Evolutionary conservation across 2,888 invertebrate genomes (phyloP).

Genomic region (Spilosoma lubricipeda): DNA sequence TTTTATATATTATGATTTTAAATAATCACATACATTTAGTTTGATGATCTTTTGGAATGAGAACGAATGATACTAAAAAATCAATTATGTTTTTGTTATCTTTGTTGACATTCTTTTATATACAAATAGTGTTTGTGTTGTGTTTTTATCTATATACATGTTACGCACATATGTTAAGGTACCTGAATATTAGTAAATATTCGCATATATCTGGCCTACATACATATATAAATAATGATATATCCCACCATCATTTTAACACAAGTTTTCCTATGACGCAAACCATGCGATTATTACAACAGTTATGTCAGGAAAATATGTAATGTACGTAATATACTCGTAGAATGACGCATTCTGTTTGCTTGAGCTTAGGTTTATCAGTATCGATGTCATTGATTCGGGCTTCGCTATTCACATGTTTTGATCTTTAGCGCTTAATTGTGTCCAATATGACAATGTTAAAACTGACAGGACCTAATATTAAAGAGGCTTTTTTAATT

Average conservation of each 20-base stretch:
- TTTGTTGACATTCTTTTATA: background rate
- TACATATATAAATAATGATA: background rate
- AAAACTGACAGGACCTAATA: background rate
- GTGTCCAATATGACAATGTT: background rate
- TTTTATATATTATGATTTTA: too few species aligned
- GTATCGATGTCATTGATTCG: background rate
- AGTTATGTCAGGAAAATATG: conserved; percentile 1
- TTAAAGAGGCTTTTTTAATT: too few species aligned
- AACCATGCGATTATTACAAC: background rate
- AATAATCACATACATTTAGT: too few species aligned
- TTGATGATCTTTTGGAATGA: background rate
- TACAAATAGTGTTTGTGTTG: background rate
- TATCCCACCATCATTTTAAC: background rate
- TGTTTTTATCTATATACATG: background rate
- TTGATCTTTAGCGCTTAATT: background rate
- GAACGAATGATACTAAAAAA: background rate
- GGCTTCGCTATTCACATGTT: background rate
- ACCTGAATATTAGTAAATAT: too few species aligned
- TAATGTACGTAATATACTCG: background rate
- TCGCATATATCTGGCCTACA: too few species aligned
- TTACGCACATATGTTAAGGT: background rate
- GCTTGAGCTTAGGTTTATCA: background rate
- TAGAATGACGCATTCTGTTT: background rate
- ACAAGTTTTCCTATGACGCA: background rate
- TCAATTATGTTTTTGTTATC: background rate